Evolutionary conservation across 1,140 invertebrate species (phyloP).

Genomic region (Amyelois transitella): DNA sequence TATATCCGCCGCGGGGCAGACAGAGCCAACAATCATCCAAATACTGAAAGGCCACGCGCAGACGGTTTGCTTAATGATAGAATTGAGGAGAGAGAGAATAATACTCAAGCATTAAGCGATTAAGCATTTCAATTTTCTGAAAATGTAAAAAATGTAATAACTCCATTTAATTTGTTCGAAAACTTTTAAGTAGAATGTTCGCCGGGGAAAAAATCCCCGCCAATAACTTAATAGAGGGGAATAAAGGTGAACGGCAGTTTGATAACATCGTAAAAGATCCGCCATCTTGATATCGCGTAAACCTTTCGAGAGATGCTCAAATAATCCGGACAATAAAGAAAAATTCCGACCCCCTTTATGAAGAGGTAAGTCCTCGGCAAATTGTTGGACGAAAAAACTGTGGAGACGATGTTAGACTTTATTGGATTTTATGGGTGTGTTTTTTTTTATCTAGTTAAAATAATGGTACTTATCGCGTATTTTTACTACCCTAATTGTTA

Average conservation of each 20-base stretch:
- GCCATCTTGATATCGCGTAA: conserved; percentile 67
- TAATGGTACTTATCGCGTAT: too few species aligned
- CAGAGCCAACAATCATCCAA: too few species aligned
- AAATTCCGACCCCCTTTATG: conserved; percentile 71
- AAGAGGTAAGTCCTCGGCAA: conserved; percentile 72
- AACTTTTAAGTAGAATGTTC: background rate
- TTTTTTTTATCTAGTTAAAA: too few species aligned
- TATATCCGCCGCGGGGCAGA: too few species aligned
- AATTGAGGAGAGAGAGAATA: too few species aligned
- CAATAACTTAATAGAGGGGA: conserved; percentile 64
- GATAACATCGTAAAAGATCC: conserved; percentile 69
- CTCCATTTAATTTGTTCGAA: background rate
- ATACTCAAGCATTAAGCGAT: background rate
- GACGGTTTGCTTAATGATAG: too few species aligned
- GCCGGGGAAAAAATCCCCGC: conserved; percentile 8
- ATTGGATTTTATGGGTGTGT: too few species aligned
- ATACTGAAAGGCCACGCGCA: too few species aligned
- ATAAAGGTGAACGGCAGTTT: conserved; percentile 62
- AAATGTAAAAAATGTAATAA: background rate
- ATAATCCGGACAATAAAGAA: conserved; percentile 73
- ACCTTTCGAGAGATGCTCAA: conserved; percentile 59
- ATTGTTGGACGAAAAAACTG: conserved; percentile 38
- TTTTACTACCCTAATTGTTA: too few species aligned
- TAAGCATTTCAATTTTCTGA: background rate
- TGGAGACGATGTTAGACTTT: conserved; percentile 29